Evolutionary conservation across 2,797 vertebrate genomes (phyloP).

Genomic region (Acrossocheilus fasciatus): DNA sequence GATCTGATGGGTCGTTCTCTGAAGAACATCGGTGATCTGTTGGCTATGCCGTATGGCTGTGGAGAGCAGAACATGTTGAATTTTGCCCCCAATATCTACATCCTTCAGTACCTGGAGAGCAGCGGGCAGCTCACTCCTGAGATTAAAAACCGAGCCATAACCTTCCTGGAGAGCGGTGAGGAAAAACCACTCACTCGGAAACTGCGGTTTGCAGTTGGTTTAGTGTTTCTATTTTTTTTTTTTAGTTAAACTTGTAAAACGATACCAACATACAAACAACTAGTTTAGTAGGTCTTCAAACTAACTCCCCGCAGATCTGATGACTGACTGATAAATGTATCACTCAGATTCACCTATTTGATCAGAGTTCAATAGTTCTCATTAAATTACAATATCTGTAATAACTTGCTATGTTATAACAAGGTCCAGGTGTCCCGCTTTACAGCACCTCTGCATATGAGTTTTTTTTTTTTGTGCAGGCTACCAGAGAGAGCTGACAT

Average conservation of each 20-base stretch:
- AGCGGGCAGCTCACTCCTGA: constrained; percentile 80
- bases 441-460: too few species aligned
- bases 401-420: too few species aligned
- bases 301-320: too few species aligned
- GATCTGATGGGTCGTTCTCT: constrained; percentile 86
- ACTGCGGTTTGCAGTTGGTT: neutral
- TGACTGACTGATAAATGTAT: too few species aligned
- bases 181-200: too few species aligned
- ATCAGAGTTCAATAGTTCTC: too few species aligned
- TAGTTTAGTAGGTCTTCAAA: too few species aligned
- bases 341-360: too few species aligned
- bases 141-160: constrained; percentile 68
- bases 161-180: constrained; percentile 83
- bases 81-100: constrained; percentile 89
- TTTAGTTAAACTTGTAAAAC: too few species aligned
- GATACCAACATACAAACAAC: too few species aligned
- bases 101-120: constrained; percentile 86
- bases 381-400: too few species aligned
- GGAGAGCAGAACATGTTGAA: constrained; percentile 92
- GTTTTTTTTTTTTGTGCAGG: constrained; percentile 70
- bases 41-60: constrained; percentile 88
- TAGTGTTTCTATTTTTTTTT: neutral
- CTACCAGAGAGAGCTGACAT: constrained; percentile 87
- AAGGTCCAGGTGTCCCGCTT: too few species aligned
- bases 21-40: constrained; percentile 84